Conservation (phyloP, 2,888 invertebrate species). For the Pterostichus niger region DNA sequence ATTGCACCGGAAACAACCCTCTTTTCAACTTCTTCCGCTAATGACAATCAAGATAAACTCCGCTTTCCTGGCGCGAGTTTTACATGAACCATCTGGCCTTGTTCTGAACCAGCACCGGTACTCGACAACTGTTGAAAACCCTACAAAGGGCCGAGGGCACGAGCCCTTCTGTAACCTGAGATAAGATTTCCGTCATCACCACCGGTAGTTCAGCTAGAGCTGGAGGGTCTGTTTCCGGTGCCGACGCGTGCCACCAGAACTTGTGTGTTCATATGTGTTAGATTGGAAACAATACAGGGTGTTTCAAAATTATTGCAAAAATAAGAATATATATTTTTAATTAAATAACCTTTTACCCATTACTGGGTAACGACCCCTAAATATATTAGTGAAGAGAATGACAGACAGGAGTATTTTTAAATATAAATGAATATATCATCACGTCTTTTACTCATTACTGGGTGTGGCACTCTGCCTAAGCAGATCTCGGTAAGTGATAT, state of each 20-base stretch:
- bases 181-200: conserved; percentile 7
- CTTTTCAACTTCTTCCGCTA: neutral
- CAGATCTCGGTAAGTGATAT: too few relatives aligned
- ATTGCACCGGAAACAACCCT: neutral
- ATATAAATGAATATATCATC: too few relatives aligned
- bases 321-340: too few relatives aligned
- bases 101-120: neutral
- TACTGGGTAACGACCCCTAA: too few relatives aligned
- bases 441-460: too few relatives aligned
- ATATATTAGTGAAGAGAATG: too few relatives aligned
- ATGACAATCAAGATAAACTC: neutral
- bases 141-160: conserved; percentile 8
- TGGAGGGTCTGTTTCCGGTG: conserved; percentile 26
- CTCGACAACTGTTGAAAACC: neutral
- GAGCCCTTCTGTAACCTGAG: conserved; percentile 26
- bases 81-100: neutral
- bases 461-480: too few relatives aligned
- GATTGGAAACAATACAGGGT: too few relatives aligned
- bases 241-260: neutral
- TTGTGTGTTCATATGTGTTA: neutral
- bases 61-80: neutral
- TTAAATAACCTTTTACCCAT: too few relatives aligned
- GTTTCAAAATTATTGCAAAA: too few relatives aligned
- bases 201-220: neutral
- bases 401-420: too few relatives aligned